Evolutionary conservation across 2,113 vertebrate species (phyloP), one percentile per base, ranked within the genome.

Genomic region (Athene cunicularia): DNA sequence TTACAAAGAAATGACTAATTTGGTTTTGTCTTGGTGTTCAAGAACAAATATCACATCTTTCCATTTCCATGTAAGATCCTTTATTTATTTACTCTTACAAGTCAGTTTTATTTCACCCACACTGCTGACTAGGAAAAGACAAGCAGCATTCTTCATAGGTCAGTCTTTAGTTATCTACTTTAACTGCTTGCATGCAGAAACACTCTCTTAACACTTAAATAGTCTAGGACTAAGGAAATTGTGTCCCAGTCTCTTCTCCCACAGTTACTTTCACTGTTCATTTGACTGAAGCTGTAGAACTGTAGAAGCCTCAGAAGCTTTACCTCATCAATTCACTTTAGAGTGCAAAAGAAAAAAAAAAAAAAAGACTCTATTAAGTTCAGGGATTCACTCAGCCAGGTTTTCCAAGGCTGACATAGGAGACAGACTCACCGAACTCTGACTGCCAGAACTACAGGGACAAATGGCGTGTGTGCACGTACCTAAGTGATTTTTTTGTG

Each of bases 71-170:
- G 20, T 32, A 90, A 37, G 18, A 80, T 53, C 21, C 68, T 85
- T 80, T 49, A 70, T 49, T 56, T 71, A 81, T 83, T 76, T 93
- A 73, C 21, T 53, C 74, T 77, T 86, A 41, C 2, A 60, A 68
- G 53, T 41, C 59, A 71, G 28, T 76, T 91, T 88, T 89, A 68
- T 86, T 86, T 79, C 21, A 89, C n/a, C 49, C 56, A 90, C 59
- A 89, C 58, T 84, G 86, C 84, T 85, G 86, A 66, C 43, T 58
- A 60, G 94, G 91, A 93, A 87, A 96, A 68, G 80, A 56, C 83
- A 98, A 97, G 96, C 37, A 35, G 63, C 76, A 95, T 95, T 96
- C 97, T 98, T 98, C 95, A 96, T 67, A 97, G 90, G 82, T 90
- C 87, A 95, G 82, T 50, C 83, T 35, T 92, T 24, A 62, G 95